Evolutionary conservation across 2,888 invertebrate species (phyloP).

Genomic region (Temnothorax ravouxi): DNA sequence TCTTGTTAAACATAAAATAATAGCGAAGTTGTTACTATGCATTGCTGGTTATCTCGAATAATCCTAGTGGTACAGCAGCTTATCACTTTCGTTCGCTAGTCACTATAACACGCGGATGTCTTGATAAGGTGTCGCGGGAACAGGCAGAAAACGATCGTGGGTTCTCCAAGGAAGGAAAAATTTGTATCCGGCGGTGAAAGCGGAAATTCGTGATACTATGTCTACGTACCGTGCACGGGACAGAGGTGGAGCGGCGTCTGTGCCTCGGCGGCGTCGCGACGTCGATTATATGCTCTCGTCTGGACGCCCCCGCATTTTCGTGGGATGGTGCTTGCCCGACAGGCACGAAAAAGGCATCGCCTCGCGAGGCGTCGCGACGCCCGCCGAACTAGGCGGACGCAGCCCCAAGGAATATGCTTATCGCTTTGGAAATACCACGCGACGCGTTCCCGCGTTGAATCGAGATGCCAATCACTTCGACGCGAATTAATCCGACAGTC

Average conservation of each 20-base stretch:
- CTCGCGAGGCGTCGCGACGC: conserved; percentile 83
- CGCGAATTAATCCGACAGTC: conserved; percentile 4
- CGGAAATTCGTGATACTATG: conserved; percentile 58
- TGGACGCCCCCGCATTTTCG: conserved; percentile 85
- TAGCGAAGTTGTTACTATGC: conserved; percentile 25
- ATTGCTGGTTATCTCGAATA: conserved; percentile 41
- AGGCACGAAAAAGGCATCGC: conserved; percentile 86
- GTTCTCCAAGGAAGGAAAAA: background rate
- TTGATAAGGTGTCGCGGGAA: background rate
- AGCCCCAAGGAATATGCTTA: conserved; percentile 68
- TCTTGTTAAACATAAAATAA: conserved; percentile 8
- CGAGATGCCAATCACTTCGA: conserved; percentile 1
- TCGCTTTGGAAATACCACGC: conserved; percentile 63
- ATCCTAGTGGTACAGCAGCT: conserved; percentile 36
- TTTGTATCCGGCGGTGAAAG: conserved; percentile 45
- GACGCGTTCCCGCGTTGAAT: conserved; percentile 32
- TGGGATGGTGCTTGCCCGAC: conserved; percentile 82
- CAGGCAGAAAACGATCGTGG: conserved; percentile 31
- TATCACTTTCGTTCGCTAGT: conserved; percentile 37
- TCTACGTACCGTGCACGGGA: conserved; percentile 86
- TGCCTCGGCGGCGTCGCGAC: conserved; percentile 84
- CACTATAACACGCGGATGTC: conserved; percentile 27
- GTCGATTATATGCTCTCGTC: conserved; percentile 86
- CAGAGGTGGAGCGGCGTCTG: conserved; percentile 86
- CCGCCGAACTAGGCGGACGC: conserved; percentile 83